Conservation (phyloP, 2,888 invertebrate genomes). For the Graphium colonna region DNA sequence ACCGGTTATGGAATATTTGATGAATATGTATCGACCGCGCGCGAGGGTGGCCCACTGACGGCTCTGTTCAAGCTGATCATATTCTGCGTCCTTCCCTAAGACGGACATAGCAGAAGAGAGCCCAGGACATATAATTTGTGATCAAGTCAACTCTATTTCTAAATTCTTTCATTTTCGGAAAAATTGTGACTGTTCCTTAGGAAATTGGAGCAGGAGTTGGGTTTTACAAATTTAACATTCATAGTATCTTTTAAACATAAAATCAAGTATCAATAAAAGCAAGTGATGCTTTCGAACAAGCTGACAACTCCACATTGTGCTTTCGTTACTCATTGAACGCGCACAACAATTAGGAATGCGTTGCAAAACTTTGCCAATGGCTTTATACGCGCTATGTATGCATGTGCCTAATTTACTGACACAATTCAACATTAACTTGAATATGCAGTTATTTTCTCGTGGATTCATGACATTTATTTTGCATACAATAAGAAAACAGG, state of each 20-base stretch:
- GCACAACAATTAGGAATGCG: not conserved
- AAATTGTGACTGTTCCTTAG: not conserved
- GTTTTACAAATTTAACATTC: too few relatives aligned
- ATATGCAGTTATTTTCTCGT: too few relatives aligned
- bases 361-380: not conserved
- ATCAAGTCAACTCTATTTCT: not conserved
- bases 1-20: slow-evolving; percentile 5
- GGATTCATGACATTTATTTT: too few relatives aligned
- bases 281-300: too few relatives aligned
- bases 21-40: slow-evolving; percentile 2
- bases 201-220: too few relatives aligned
- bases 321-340: too few relatives aligned
- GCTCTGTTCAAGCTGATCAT: too few relatives aligned
- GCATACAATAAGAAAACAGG: too few relatives aligned
- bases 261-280: too few relatives aligned
- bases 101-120: not conserved
- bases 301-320: not conserved
- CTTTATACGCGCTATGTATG: not conserved
- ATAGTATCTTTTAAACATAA: too few relatives aligned
- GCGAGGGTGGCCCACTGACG: not conserved
- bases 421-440: too few relatives aligned
- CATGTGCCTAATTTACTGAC: too few relatives aligned
- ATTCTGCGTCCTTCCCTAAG: not conserved
- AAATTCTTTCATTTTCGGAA: not conserved
- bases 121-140: not conserved